Evolutionary conservation across 2,797 vertebrate genomes (phyloP).

Genomic region (Anisognathus igniventris): DNA sequence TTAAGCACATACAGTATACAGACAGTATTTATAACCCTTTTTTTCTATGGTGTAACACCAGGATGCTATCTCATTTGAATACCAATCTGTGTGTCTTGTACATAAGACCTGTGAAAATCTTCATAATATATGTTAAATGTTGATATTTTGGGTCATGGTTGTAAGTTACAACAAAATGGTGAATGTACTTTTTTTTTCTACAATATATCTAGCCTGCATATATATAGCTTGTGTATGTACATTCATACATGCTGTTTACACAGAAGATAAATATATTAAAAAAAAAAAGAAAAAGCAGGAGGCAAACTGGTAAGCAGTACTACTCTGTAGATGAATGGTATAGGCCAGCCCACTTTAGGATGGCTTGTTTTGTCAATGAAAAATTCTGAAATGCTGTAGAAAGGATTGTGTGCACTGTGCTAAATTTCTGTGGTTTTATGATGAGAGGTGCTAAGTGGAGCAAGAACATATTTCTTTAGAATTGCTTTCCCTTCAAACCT

Average conservation of each 20-base stretch:
- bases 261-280: background rate
- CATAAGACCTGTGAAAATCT: background rate
- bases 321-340: background rate
- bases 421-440: background rate
- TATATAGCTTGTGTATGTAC: background rate
- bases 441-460: background rate
- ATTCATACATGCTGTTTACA: background rate
- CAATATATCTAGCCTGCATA: background rate
- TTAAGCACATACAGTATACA: background rate
- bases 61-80: background rate
- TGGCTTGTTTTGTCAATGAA: background rate
- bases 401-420: background rate
- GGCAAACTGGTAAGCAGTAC: background rate
- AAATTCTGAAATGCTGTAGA: background rate
- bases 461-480: background rate
- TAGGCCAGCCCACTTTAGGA: background rate
- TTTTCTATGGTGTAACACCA: background rate
- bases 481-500: background rate
- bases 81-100: background rate
- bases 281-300: background rate
- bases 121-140: background rate
- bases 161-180: background rate
- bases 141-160: background rate
- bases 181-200: background rate
- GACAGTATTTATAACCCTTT: background rate